phyloP scores from a whole-genome alignment of 2,888 invertebrate species.

The Drosophila cracens region DNA sequence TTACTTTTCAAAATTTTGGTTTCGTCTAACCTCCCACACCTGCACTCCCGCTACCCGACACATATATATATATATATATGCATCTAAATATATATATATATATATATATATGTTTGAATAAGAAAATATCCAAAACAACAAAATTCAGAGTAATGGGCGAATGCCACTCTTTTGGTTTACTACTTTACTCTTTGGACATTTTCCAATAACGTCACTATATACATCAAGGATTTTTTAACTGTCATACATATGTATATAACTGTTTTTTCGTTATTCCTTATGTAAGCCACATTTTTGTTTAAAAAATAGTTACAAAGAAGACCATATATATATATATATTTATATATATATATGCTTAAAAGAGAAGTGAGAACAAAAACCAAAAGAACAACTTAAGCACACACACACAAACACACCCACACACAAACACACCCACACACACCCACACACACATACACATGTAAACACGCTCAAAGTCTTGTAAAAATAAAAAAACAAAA shows the following conservation, averaged over 20 bases:
- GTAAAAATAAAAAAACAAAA: constrained; percentile 41
- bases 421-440: neutral
- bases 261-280: constrained; percentile 29
- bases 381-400: constrained; percentile 30
- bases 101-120: neutral
- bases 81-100: neutral
- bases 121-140: neutral
- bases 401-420: constrained; percentile 17
- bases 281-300: constrained; percentile 30
- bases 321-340: constrained; percentile 3
- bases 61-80: neutral
- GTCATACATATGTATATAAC: constrained; percentile 2
- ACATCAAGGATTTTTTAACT: neutral
- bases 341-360: neutral
- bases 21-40: constrained; percentile 8
- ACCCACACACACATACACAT: constrained; percentile 21
- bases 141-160: neutral
- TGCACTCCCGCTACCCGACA: neutral
- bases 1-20: constrained; percentile 14
- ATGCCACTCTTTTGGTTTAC: neutral
- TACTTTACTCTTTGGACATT: neutral
- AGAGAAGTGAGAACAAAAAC: constrained; percentile 24
- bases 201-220: neutral
- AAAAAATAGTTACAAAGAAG: constrained; percentile 15
- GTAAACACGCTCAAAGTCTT: constrained; percentile 68